A percentile compares a stretch with the other conserved stretches of the same genome.
These are phyloP conservation scores for Lithosia quadra DNA, from an alignment of 2,888 invertebrate genomes.

Conservation along the genomic window DNA sequence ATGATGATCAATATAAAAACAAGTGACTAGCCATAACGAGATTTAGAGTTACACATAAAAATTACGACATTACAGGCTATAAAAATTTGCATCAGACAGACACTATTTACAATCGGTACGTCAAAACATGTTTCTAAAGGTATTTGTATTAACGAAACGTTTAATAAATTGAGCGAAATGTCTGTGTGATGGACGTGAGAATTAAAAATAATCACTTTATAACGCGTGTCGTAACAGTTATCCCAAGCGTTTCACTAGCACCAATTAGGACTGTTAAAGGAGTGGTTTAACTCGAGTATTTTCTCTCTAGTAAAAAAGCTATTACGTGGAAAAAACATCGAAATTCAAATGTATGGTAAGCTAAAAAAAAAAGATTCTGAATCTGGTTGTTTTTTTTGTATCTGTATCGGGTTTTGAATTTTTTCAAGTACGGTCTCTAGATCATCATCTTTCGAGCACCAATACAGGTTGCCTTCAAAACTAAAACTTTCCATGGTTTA, in stretches of 20 bases:
- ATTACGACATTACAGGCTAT: slow-evolving; percentile 39
- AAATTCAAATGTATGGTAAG: too few relatives aligned
- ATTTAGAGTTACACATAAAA: slow-evolving; percentile 29
- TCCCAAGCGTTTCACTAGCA: slow-evolving; percentile 28
- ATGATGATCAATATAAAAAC: slow-evolving; percentile 11
- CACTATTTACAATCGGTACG: slow-evolving; percentile 39
- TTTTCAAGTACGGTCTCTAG: too few relatives aligned
- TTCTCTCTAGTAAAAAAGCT: neutral
- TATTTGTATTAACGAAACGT: slow-evolving; percentile 34
- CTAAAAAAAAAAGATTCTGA: too few relatives aligned
- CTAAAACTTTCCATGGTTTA: too few relatives aligned
- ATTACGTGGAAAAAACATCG: too few relatives aligned
- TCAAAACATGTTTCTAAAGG: slow-evolving; percentile 45
- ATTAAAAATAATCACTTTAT: slow-evolving; percentile 40
- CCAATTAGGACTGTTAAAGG: slow-evolving; percentile 27
- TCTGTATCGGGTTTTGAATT: too few relatives aligned
- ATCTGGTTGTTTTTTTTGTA: too few relatives aligned
- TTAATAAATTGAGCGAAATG: slow-evolving; percentile 51
- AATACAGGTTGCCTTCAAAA: too few relatives aligned
- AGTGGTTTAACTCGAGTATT: neutral
- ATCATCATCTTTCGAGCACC: too few relatives aligned
- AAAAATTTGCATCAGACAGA: slow-evolving; percentile 31
- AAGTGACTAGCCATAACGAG: slow-evolving; percentile 7
- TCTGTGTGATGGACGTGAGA: slow-evolving; percentile 55
- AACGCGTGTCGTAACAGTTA: slow-evolving; percentile 42